Conservation (phyloP, 1,140 invertebrate genomes). For the Heliconius hewitsoni region DNA sequence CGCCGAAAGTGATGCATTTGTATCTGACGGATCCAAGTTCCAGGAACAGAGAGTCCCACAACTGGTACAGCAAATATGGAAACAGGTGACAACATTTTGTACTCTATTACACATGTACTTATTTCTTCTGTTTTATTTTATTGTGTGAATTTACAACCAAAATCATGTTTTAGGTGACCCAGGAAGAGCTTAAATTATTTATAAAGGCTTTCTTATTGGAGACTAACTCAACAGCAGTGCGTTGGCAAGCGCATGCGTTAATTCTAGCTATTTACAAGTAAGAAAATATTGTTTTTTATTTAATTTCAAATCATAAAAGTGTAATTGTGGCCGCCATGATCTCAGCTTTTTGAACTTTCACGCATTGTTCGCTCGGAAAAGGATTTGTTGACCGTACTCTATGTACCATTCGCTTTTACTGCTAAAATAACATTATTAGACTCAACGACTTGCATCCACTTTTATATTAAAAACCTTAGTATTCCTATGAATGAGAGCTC, state of each 20-base stretch:
- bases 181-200: conserved; percentile 85
- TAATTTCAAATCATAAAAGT: not conserved
- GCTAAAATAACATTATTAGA: too few relatives aligned
- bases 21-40: conserved; percentile 77
- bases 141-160: not conserved
- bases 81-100: conserved; percentile 56
- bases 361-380: too few relatives aligned
- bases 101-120: not conserved
- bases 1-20: conserved; percentile 74
- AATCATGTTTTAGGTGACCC: conserved; percentile 67
- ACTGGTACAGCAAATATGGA: conserved; percentile 75
- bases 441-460: too few relatives aligned
- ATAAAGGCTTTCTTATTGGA: conserved; percentile 95
- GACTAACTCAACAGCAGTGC: conserved; percentile 94
- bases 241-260: conserved; percentile 97
- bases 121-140: not conserved
- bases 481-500: too few relatives aligned
- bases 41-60: conserved; percentile 73
- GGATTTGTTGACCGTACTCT: too few relatives aligned
- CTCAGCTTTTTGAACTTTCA: too few relatives aligned
- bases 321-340: too few relatives aligned
- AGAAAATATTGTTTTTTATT: conserved; percentile 52
- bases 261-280: conserved; percentile 92
- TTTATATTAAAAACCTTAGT: too few relatives aligned
- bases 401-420: too few relatives aligned